Evolutionary conservation across 2,797 vertebrate genomes (phyloP).

Genomic region (Leontocebus nigricollis): DNA sequence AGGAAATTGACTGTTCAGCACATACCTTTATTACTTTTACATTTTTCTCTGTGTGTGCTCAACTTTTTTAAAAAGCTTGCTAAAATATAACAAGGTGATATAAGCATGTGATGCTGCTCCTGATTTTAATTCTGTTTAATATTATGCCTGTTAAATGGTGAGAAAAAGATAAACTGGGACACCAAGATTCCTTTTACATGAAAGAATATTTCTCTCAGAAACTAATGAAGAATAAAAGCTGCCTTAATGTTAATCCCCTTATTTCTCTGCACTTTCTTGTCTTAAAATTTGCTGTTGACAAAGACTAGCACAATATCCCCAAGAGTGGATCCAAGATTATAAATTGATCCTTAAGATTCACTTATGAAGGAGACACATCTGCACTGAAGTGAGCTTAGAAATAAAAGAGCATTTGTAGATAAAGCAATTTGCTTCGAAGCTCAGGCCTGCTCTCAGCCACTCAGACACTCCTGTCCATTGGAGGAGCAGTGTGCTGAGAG

Average conservation of each 20-base stretch:
- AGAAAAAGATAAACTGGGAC: background rate
- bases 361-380: background rate
- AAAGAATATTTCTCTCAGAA: slow-evolving; percentile 1
- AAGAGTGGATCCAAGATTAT: background rate
- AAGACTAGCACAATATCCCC: background rate
- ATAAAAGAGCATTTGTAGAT: background rate
- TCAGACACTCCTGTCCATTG: fast-evolving
- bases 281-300: background rate
- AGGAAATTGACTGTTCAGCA: background rate
- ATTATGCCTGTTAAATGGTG: background rate
- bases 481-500: background rate
- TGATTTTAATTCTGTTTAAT: background rate
- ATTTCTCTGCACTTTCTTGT: background rate
- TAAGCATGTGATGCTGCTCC: background rate
- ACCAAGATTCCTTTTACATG: background rate
- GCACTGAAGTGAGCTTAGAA: background rate
- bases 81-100: background rate
- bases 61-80: background rate
- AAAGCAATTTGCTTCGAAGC: background rate
- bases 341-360: slow-evolving; percentile 7
- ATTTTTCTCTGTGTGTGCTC: background rate
- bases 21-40: background rate
- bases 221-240: background rate
- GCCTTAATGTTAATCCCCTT: background rate
- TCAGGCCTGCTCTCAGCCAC: background rate